Percentiles rank a stretch among this genome's conserved stretches.
Evolutionary conservation across 53 echinoderm and acorn worm genomes (phyloP).

Genomic region (Zoroaster sp.): DNA sequence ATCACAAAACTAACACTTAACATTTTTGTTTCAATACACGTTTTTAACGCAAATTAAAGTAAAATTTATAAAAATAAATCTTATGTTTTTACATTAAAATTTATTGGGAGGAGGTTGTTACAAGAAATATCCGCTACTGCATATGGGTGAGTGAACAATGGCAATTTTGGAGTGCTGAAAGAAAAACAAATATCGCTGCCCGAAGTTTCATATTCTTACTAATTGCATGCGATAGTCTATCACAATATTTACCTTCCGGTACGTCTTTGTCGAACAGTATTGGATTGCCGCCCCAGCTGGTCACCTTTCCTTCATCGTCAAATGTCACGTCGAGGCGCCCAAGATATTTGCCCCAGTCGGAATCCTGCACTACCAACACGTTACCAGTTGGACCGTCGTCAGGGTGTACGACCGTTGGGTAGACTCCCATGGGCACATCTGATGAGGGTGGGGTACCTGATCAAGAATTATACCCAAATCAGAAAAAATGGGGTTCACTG

Average conservation of each 20-base stretch:
- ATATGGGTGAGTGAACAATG: too few species aligned
- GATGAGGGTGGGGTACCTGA: constrained; percentile 73
- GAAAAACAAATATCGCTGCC: too few species aligned
- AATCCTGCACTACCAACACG: constrained; percentile 77
- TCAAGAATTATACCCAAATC: not conserved
- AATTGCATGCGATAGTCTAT: too few species aligned
- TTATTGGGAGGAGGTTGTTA: too few species aligned
- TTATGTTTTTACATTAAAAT: too few species aligned
- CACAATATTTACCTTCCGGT: constrained; percentile 61
- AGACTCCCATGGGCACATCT: constrained; percentile 63
- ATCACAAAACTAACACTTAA: too few species aligned
- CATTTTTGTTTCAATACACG: too few species aligned
- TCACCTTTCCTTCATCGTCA: constrained; percentile 72
- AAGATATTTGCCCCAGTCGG: constrained; percentile 75
- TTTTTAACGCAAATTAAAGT: too few species aligned
- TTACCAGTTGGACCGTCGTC: constrained; percentile 41
- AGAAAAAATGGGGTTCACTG: not conserved
- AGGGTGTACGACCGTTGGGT: constrained; percentile 69
- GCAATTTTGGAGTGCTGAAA: too few species aligned
- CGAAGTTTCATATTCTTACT: too few species aligned
- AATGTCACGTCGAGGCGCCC: constrained; percentile 76
- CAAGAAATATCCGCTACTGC: too few species aligned
- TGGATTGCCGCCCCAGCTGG: constrained; percentile 73
- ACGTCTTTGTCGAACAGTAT: constrained; percentile 61
- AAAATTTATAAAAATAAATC: too few species aligned